Evolutionary conservation across 2,113 vertebrate genomes (phyloP), one percentile per base, ranked within the genome.

Genomic region (Ariopsis seemanni): DNA sequence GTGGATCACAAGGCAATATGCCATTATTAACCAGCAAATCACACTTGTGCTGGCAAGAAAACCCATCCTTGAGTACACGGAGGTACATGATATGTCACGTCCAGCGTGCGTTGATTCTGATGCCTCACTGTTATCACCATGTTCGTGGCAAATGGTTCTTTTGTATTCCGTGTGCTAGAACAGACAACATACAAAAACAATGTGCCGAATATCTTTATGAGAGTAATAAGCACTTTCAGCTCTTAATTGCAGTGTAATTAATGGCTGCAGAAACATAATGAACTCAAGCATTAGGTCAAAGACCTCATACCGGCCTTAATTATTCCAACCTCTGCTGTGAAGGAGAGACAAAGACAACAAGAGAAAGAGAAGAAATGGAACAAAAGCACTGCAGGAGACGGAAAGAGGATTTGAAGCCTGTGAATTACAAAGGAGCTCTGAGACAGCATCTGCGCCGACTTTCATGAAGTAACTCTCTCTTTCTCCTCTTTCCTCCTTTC

Each of bases 401-500:
- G 89, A 88, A 91, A 90, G 84, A 91, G 86, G 86, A 91, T 92
- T 89, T 85, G 82, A 90, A 83, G 84, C 85, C 87, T 88, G 89
- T 92, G 87, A 92, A 91, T 90, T 90, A 91, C 93, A 93, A 94
- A 88, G 85, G 84, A 88, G 88, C 82, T 91, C 90, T 77, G 93
- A 90, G 92, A 92, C 87, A 89, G 92, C 93, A 93, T 92, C 93
- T 89, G 89, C 77, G 85, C 55, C 30, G 88, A 88, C 91, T 94
- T 92, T 94, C 92, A 94, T 93, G 92, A 94, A 95, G 93, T 83
- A 90, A 89, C 87, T 90, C 92, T 93, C 92, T 92, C 93, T 91
- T 88, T 83, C 89, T 92, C 89, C 91, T 92, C 91, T 86, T 55
- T 15, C 69, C 63, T 84, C 50, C 94, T 95, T 93, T 94, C 91